A percentile compares a stretch with the other conserved stretches of the same genome.
These are phyloP conservation scores for Scolopax bukidnonensis DNA, from an alignment of 2,797 vertebrate species.

Conservation along the genomic window DNA sequence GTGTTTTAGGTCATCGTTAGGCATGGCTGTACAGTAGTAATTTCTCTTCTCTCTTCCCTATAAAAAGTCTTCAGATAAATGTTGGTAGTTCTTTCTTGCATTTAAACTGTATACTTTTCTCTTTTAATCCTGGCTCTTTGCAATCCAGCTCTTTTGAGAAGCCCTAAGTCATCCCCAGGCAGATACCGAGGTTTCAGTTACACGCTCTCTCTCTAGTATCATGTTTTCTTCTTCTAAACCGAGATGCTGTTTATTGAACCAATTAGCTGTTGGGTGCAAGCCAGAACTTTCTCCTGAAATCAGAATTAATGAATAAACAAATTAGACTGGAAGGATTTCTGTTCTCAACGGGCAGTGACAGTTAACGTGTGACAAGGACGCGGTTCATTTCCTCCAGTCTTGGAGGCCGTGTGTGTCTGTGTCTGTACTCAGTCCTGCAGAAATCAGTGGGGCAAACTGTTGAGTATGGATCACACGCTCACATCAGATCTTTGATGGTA, in stretches of 20 bases:
- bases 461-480: neutral
- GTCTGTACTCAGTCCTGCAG: rapidly evolving
- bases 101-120: neutral
- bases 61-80: neutral
- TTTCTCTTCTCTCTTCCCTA: neutral
- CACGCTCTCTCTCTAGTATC: neutral
- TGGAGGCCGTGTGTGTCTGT: neutral
- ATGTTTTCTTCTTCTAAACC: neutral
- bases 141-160: neutral
- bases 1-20: neutral
- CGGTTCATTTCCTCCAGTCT: neutral
- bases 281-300: conserved; percentile 67
- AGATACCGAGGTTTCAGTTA: conserved; percentile 13
- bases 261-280: conserved; percentile 56
- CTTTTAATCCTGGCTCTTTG: neutral
- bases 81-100: neutral
- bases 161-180: neutral
- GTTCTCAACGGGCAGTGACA: neutral
- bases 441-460: neutral
- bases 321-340: neutral
- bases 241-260: conserved; percentile 63
- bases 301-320: conserved; percentile 54
- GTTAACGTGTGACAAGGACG: neutral
- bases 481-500: neutral
- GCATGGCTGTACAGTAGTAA: neutral